These are phyloP conservation scores for Elanus axillaris DNA, from an alignment of 2,113 vertebrate genomes.

Conservation along the genomic window DNA sequence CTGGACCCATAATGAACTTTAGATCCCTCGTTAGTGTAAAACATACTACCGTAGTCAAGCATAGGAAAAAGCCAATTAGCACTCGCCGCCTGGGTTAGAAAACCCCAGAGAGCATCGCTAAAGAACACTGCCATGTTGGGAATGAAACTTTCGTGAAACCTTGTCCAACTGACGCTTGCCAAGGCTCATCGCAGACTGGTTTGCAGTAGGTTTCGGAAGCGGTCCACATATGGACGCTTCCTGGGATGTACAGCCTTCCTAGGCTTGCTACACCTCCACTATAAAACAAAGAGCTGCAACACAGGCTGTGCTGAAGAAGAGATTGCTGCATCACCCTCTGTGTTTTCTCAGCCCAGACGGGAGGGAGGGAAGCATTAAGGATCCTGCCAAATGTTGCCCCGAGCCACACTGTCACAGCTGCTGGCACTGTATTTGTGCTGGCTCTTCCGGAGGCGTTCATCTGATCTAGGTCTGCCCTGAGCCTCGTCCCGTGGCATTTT, in stretches of 20 bases:
- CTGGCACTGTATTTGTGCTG: not conserved
- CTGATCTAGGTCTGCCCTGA: not conserved
- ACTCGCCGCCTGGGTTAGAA: not conserved
- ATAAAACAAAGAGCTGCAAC: not conserved
- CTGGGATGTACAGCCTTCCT: rapidly evolving
- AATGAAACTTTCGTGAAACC: not conserved
- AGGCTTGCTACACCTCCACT: not conserved
- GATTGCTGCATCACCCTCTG: not conserved
- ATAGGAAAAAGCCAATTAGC: not conserved
- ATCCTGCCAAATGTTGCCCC: not conserved
- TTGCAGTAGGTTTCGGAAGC: not conserved
- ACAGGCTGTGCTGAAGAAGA: not conserved
- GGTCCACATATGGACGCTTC: not conserved
- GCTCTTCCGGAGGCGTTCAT: not conserved
- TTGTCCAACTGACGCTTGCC: not conserved
- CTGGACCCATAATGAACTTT: not conserved
- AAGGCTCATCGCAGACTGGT: not conserved
- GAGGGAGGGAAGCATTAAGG: not conserved
- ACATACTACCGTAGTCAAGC: not conserved
- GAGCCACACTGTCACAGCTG: not conserved
- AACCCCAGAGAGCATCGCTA: not conserved
- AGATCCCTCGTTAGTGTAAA: not conserved
- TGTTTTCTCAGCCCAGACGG: not conserved
- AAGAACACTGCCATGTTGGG: not conserved
- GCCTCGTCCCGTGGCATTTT: not conserved